Evolutionary conservation across 30 jellyfish, hydroid and myxozoan genomes (phyloP).

Genomic region (Aurelia sp.): DNA sequence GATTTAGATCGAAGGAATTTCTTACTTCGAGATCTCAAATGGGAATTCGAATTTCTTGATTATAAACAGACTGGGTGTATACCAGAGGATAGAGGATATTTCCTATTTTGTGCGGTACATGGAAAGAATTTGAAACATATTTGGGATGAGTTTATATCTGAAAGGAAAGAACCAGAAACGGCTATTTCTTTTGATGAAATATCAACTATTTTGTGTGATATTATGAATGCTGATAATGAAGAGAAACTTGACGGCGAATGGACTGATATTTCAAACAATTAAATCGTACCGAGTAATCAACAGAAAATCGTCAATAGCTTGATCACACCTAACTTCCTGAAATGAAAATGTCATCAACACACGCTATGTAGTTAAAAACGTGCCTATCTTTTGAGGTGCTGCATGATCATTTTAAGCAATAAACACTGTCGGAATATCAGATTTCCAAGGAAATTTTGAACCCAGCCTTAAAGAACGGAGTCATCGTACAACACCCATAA

Average conservation of each 20-base stretch:
- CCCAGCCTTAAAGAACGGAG: no score
- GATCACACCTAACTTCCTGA: no score
- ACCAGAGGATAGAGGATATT: slow-evolving; percentile 41
- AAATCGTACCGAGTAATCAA: no score
- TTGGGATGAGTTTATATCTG: slow-evolving; percentile 39
- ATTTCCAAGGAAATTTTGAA: no score
- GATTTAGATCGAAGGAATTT: slow-evolving; percentile 66
- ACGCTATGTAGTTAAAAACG: no score
- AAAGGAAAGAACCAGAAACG: slow-evolving; percentile 36
- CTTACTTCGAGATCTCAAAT: slow-evolving; percentile 51
- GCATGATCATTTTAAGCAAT: no score
- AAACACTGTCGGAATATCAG: no score
- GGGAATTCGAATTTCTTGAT: slow-evolving; percentile 71
- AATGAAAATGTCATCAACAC: no score
- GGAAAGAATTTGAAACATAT: slow-evolving; percentile 23
- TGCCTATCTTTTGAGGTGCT: no score
- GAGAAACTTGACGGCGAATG: neutral
- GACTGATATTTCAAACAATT: no score
- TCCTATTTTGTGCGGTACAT: slow-evolving; percentile 52
- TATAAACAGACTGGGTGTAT: slow-evolving; percentile 38
- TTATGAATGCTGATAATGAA: slow-evolving; percentile 1
- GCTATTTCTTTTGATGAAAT: slow-evolving; percentile 46
- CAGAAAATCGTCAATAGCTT: no score
- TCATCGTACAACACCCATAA: no score
- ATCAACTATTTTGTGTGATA: slow-evolving; percentile 36